Conservation (phyloP, 2,113 vertebrate species). For the Dromaius novaehollandiae region DNA sequence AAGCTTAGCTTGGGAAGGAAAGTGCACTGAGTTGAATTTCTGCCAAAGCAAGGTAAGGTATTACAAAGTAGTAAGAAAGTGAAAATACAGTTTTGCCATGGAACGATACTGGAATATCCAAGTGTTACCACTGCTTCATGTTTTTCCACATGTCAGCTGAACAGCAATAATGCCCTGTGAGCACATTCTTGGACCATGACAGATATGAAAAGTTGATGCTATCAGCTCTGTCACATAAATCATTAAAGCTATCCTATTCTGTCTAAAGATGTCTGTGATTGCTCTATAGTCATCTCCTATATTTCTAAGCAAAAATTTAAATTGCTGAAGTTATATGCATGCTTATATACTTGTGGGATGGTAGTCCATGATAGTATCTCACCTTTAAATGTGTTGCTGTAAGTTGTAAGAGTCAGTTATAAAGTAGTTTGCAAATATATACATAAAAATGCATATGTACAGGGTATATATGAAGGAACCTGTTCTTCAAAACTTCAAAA, state of each 20-base stretch:
- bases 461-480: neutral
- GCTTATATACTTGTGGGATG: neutral
- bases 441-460: neutral
- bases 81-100: neutral
- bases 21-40: neutral
- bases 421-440: neutral
- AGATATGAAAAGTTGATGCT: neutral
- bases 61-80: neutral
- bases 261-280: fast-evolving
- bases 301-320: neutral
- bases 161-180: fast-evolving
- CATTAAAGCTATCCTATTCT: neutral
- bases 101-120: neutral
- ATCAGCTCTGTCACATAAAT: neutral
- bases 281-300: neutral
- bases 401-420: neutral
- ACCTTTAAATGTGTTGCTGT: neutral
- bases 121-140: neutral
- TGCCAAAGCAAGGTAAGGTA: neutral
- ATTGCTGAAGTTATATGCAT: neutral
- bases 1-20: neutral
- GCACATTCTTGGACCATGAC: neutral
- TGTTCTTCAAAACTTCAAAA: neutral
- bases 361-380: neutral
- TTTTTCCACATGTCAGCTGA: neutral